phyloP scores from a whole-genome alignment of 2,797 vertebrate genomes.

The Jordanella pulchra region DNA sequence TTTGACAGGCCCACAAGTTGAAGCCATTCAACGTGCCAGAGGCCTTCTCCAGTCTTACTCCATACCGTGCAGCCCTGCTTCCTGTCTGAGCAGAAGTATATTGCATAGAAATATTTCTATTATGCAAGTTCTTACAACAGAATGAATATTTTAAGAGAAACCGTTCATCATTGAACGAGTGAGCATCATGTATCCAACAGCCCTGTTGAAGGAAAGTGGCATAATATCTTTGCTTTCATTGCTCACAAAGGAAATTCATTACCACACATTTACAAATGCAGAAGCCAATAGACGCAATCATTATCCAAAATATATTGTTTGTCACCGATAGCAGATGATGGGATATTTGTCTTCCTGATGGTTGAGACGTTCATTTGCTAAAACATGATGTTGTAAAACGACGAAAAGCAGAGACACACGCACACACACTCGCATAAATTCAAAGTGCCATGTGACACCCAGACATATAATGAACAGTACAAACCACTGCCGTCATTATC shows the following conservation, averaged over 20 bases:
- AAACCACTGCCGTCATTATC: conserved; percentile 76
- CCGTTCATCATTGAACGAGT: conserved; percentile 45
- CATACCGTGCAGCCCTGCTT: conserved; percentile 47
- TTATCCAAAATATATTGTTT: conserved; percentile 77
- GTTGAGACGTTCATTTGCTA: conserved; percentile 76
- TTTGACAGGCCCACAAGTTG: conserved; percentile 59
- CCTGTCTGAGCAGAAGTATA: conserved; percentile 31
- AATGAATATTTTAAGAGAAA: conserved; percentile 25
- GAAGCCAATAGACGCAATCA: conserved; percentile 69
- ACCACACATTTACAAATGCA: conserved; percentile 72
- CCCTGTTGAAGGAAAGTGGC: conserved; percentile 59
- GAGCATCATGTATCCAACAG: conserved; percentile 44
- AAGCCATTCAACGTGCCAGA: conserved; percentile 49
- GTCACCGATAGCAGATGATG: conserved; percentile 72
- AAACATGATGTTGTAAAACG: conserved; percentile 75
- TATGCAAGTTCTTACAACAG: conserved; percentile 30
- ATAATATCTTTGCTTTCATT: conserved; percentile 68
- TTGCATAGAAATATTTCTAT: conserved; percentile 31
- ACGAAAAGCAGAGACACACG: conserved; percentile 61
- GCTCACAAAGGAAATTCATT: conserved; percentile 68
- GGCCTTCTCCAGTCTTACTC: conserved; percentile 59
- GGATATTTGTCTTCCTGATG: conserved; percentile 73
- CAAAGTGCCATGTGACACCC: conserved; percentile 64
- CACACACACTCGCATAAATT: conserved; percentile 44
- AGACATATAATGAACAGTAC: conserved; percentile 76